Percentiles rank a stretch among this genome's conserved stretches.
Evolutionary conservation across 1,140 invertebrate genomes (phyloP).

Genomic region (Hesperophylax magnus): DNA sequence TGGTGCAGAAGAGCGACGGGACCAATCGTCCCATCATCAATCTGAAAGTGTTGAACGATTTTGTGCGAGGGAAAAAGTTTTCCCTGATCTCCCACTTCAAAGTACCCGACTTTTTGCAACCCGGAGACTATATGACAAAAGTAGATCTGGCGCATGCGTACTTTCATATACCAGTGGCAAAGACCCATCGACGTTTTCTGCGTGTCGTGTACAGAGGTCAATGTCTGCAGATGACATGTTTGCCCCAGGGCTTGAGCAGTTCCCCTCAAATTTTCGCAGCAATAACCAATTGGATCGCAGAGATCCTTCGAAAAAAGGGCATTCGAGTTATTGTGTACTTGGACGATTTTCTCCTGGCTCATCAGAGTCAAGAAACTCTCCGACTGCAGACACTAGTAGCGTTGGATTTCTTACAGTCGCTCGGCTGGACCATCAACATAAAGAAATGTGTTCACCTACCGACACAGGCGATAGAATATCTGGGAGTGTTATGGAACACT

Average conservation of each 20-base stretch:
- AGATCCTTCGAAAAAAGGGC: constrained; percentile 43
- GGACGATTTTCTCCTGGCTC: constrained; percentile 56
- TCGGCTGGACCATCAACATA: constrained; percentile 60
- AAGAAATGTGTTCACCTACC: constrained; percentile 59
- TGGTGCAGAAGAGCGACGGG: too few relatives aligned
- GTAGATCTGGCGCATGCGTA: too few relatives aligned
- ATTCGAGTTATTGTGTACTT: constrained; percentile 59
- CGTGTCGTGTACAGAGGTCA: not conserved
- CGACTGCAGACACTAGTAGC: constrained; percentile 25
- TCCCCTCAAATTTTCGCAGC: too few relatives aligned
- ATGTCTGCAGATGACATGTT: not conserved
- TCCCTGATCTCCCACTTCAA: constrained; percentile 51
- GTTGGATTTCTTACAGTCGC: constrained; percentile 37
- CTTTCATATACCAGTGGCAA: not conserved
- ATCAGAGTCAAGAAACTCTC: constrained; percentile 42
- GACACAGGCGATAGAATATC: constrained; percentile 58
- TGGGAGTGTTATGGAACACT: constrained; percentile 61
- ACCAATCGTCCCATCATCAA: too few relatives aligned
- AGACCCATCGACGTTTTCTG: not conserved
- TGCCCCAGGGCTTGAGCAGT: constrained; percentile 53
- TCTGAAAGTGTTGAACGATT: not conserved
- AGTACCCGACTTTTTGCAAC: constrained; percentile 56
- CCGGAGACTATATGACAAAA: too few relatives aligned
- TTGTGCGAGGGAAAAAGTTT: constrained; percentile 48
- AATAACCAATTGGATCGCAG: constrained; percentile 54